Conservation (phyloP, 2,113 vertebrate species). For the Ciconia boyciana region DNA sequence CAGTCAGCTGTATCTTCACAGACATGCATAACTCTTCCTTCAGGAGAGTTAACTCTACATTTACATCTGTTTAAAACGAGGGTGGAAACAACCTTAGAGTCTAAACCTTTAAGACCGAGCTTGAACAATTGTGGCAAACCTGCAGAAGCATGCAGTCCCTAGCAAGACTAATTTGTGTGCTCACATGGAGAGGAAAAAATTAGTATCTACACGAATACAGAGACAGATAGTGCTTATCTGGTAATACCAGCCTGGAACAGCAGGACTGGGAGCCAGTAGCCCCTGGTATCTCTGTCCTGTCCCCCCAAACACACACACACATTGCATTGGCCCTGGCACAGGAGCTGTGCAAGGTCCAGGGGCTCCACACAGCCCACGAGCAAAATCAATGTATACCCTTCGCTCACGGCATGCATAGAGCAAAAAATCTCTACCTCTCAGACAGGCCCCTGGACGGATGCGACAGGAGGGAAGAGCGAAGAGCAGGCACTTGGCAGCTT, state of each 20-base stretch:
- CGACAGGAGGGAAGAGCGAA: background rate
- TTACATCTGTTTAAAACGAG: background rate
- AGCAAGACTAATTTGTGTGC: background rate
- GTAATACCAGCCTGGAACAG: background rate
- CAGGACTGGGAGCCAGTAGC: background rate
- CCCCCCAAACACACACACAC: rapidly evolving
- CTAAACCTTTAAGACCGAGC: background rate
- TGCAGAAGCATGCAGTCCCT: background rate
- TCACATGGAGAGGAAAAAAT: background rate
- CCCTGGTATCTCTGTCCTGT: background rate
- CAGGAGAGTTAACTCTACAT: background rate
- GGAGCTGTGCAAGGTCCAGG: background rate
- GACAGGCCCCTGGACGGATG: rapidly evolving
- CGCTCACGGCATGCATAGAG: rapidly evolving
- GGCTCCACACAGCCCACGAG: background rate
- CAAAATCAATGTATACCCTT: rapidly evolving
- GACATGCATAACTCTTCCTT: background rate
- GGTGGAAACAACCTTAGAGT: background rate
- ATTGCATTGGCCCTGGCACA: background rate
- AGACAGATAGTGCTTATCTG: background rate
- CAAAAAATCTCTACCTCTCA: background rate
- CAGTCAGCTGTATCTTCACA: background rate
- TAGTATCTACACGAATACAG: rapidly evolving
- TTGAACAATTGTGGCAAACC: background rate
- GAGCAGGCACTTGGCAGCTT: background rate